These are phyloP conservation scores for Morone chrysops DNA, from an alignment of 2,113 vertebrate genomes.

Conservation along the genomic window DNA sequence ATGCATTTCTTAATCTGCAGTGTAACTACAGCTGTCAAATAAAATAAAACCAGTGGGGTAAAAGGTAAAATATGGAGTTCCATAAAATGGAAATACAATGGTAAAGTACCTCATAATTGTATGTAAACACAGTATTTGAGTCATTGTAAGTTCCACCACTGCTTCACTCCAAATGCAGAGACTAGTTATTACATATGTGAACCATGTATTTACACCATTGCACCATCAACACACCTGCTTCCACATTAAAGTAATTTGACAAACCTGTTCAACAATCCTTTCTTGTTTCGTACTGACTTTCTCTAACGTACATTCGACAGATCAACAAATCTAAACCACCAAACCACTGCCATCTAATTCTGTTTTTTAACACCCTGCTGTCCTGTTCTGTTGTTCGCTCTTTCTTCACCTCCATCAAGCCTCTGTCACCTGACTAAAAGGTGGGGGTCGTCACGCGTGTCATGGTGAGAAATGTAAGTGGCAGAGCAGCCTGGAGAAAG, in stretches of 20 bases:
- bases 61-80: neutral
- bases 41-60: neutral
- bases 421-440: constrained; percentile 68
- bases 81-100: neutral
- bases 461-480: constrained; percentile 77
- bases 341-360: neutral
- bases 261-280: neutral
- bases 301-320: constrained; percentile 5
- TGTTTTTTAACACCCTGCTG: constrained; percentile 38
- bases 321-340: neutral
- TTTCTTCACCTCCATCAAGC: constrained; percentile 55
- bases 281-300: constrained; percentile 10
- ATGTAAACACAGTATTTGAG: neutral
- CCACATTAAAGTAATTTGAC: constrained; percentile 15
- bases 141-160: neutral
- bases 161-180: neutral
- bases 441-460: constrained; percentile 68
- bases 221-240: constrained; percentile 6
- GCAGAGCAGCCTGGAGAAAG: constrained; percentile 67
- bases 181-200: constrained; percentile 20
- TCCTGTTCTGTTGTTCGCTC: constrained; percentile 42
- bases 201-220: constrained; percentile 17
- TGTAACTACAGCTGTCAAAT: neutral
- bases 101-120: neutral
- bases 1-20: constrained; percentile 1